Conservation (phyloP, 2,797 vertebrate species). For the Mus spretus region DNA sequence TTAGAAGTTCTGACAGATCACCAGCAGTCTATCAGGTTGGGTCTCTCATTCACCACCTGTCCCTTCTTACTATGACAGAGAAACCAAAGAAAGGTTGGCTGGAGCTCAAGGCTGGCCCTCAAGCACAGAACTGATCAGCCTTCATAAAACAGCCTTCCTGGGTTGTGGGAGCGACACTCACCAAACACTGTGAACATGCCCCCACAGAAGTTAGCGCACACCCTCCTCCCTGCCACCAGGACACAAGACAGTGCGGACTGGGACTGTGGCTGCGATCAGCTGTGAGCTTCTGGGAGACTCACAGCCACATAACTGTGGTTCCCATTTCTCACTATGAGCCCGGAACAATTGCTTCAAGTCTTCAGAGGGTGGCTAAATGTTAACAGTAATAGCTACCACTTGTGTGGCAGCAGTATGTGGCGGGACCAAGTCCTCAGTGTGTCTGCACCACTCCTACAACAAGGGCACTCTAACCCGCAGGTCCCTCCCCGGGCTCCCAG, state of each 20-base stretch:
- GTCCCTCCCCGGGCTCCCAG: neutral
- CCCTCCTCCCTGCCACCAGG: neutral
- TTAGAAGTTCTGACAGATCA: neutral
- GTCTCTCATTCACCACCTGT: neutral
- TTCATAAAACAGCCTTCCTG: neutral
- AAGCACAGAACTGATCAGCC: neutral
- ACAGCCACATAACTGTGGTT: constrained; percentile 32
- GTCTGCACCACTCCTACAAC: neutral
- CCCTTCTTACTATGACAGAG: neutral
- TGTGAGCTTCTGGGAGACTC: neutral
- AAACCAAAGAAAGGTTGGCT: neutral
- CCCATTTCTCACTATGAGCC: constrained; percentile 65
- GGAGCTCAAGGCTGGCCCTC: neutral
- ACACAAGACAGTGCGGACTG: no score
- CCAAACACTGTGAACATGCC: neutral
- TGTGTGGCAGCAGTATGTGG: neutral
- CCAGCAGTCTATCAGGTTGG: neutral
- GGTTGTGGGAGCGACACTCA: neutral
- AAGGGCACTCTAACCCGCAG: neutral
- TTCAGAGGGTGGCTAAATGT: constrained; percentile 10
- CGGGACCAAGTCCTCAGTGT: neutral
- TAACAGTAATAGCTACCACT: neutral
- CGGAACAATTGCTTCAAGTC: constrained; percentile 54
- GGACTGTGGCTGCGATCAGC: neutral
- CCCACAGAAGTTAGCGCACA: neutral